Conservation (phyloP, 2,797 vertebrate genomes). For the Pseudomugil tenellus region DNA sequence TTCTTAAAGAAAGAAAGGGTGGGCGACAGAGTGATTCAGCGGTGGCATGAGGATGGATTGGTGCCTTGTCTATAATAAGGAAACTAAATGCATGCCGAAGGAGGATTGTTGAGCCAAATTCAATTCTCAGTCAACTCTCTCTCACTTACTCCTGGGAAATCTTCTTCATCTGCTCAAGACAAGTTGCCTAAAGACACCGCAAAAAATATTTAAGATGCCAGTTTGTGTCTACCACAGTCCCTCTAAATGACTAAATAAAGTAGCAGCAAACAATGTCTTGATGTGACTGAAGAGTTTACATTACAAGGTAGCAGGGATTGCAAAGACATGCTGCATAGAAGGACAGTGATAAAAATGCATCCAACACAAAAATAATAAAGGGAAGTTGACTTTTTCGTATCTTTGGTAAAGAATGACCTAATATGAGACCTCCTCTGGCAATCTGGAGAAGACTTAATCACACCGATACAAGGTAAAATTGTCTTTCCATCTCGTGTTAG, state of each 20-base stretch:
- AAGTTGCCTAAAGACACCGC: constrained; percentile 35
- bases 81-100: constrained; percentile 53
- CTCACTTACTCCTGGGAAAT: constrained; percentile 43
- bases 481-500: constrained; percentile 49
- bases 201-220: constrained; percentile 39
- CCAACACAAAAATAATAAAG: neutral
- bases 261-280: constrained; percentile 12
- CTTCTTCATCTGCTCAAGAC: constrained; percentile 31
- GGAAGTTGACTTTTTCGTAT: constrained; percentile 13
- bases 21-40: constrained; percentile 53
- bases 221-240: constrained; percentile 31
- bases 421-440: constrained; percentile 16
- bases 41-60: constrained; percentile 55
- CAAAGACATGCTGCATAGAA: neutral
- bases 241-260: constrained; percentile 27
- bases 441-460: constrained; percentile 35
- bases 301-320: constrained; percentile 14
- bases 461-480: constrained; percentile 43
- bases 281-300: constrained; percentile 24
- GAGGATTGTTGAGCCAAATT: constrained; percentile 44
- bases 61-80: constrained; percentile 53
- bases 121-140: constrained; percentile 32
- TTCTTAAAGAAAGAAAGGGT: constrained; percentile 67
- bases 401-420: constrained; percentile 32
- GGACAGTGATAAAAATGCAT: constrained; percentile 8